Percentiles rank a stretch among this genome's conserved stretches.
Evolutionary conservation across 2,113 vertebrate genomes (phyloP).

Genomic region (Dascyllus trimaculatus): DNA sequence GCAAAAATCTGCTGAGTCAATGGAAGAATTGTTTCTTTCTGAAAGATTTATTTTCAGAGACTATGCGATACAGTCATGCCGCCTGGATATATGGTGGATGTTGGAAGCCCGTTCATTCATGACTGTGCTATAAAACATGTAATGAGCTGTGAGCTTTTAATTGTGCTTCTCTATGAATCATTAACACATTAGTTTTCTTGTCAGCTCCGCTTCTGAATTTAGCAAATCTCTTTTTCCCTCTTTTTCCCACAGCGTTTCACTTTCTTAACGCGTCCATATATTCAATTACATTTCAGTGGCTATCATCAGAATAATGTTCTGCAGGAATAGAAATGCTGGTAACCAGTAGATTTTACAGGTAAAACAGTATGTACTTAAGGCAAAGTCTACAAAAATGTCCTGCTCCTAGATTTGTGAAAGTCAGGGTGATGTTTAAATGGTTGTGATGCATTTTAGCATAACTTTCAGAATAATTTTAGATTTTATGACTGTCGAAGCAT

Average conservation of each 20-base stretch:
- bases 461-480: slow-evolving; percentile 1
- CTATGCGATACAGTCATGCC: slow-evolving; percentile 52
- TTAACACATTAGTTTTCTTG: slow-evolving; percentile 30
- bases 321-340: slow-evolving; percentile 2
- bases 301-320: slow-evolving; percentile 3
- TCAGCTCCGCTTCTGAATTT: slow-evolving; percentile 25
- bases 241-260: not conserved
- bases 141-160: slow-evolving; percentile 48
- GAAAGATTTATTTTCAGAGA: slow-evolving; percentile 58
- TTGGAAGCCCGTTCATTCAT: slow-evolving; percentile 60
- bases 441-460: slow-evolving; percentile 22
- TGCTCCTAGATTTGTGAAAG: slow-evolving; percentile 14
- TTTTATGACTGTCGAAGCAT: slow-evolving; percentile 8
- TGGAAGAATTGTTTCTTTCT: slow-evolving; percentile 68
- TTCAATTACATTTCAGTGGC: not conserved
- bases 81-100: slow-evolving; percentile 44
- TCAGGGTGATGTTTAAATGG: not conserved
- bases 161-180: slow-evolving; percentile 24
- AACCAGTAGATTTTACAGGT: slow-evolving; percentile 20
- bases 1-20: slow-evolving; percentile 73
- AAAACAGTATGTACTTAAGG: slow-evolving; percentile 18
- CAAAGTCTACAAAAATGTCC: slow-evolving; percentile 5
- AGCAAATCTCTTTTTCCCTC: slow-evolving; percentile 20
- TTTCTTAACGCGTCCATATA: not conserved
- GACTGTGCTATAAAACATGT: slow-evolving; percentile 43